phyloP scores from a whole-genome alignment of 92 coral and sea anemone genomes.

The Epizoanthus ramosus region DNA sequence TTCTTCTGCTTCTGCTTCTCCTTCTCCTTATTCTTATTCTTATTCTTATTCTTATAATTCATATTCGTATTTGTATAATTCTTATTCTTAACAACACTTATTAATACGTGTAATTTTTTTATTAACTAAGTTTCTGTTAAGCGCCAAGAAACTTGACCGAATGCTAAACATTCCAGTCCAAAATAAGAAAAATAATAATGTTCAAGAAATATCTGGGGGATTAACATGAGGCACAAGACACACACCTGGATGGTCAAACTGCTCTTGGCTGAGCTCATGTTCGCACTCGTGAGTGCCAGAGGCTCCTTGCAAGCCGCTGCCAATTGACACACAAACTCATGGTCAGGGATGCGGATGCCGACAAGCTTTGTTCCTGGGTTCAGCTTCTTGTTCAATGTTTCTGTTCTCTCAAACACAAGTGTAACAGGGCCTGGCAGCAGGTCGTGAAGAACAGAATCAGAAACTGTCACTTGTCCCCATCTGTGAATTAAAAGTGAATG shows the following conservation, averaged over 20 bases:
- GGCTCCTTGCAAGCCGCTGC: conserved; percentile 80
- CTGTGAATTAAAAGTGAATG: conserved; percentile 43
- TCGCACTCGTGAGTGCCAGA: conserved; percentile 94
- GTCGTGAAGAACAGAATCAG: conserved; percentile 63
- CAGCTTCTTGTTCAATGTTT: conserved; percentile 68
- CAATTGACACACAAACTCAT: conserved; percentile 80
- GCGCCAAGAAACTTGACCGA: too few species aligned
- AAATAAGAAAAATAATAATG: too few species aligned
- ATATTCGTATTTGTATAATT: too few species aligned
- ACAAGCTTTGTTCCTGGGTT: conserved; percentile 88
- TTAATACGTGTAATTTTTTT: too few species aligned
- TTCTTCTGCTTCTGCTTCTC: too few species aligned
- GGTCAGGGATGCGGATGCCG: conserved; percentile 94
- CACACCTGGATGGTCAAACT: conserved; percentile 86
- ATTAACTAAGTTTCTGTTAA: too few species aligned
- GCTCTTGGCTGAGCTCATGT: conserved; percentile 81
- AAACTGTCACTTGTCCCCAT: conserved; percentile 93
- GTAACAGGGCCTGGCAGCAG: conserved; percentile 99
- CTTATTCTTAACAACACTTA: too few species aligned
- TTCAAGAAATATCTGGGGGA: too few species aligned
- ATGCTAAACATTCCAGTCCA: too few species aligned
- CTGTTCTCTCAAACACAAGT: conserved; percentile 88
- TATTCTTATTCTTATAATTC: too few species aligned
- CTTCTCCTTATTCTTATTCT: too few species aligned
- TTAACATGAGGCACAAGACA: neutral